A percentile compares a stretch with the other conserved stretches of the same genome.
Conservation (phyloP, 92 coral and sea anemone species). For the Palythoa grandiflora region DNA sequence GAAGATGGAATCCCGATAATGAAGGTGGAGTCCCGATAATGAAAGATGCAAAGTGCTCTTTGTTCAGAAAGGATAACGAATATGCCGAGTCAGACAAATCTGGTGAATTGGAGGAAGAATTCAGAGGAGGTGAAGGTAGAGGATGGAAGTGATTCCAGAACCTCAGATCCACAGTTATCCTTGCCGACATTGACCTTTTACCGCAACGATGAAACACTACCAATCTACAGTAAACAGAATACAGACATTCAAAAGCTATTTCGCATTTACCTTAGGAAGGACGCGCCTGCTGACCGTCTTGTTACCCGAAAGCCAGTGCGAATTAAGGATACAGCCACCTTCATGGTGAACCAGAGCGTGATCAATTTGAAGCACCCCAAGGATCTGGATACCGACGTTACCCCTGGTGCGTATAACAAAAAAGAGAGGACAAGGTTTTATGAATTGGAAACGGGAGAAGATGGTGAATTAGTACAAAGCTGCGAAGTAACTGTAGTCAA, state of each 20-base stretch:
- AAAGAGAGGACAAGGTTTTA: slow-evolving; percentile 50
- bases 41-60: slow-evolving; percentile 8
- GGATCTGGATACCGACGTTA: slow-evolving; percentile 39
- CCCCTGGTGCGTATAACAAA: slow-evolving; percentile 52
- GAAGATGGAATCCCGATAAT: not conserved
- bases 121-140: slow-evolving; percentile 18
- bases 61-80: slow-evolving; percentile 21
- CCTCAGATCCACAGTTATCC: slow-evolving; percentile 22
- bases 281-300: slow-evolving; percentile 44
- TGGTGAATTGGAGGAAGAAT: slow-evolving; percentile 22
- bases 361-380: slow-evolving; percentile 50
- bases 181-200: slow-evolving; percentile 27
- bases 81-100: slow-evolving; percentile 8
- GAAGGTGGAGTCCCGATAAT: not conserved
- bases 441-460: slow-evolving; percentile 38
- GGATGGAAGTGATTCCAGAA: slow-evolving; percentile 8
- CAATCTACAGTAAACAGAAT: slow-evolving; percentile 39
- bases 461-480: slow-evolving; percentile 23
- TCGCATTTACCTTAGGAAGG: slow-evolving; percentile 44
- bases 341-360: slow-evolving; percentile 46
- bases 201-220: slow-evolving; percentile 42
- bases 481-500: slow-evolving; percentile 49
- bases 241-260: slow-evolving; percentile 40
- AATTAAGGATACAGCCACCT: slow-evolving; percentile 52
- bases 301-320: slow-evolving; percentile 36